A percentile compares a stretch with the other conserved stretches of the same genome.
Evolutionary conservation across 2,797 vertebrate species (phyloP).

Genomic region (Myripristis jacobus): DNA sequence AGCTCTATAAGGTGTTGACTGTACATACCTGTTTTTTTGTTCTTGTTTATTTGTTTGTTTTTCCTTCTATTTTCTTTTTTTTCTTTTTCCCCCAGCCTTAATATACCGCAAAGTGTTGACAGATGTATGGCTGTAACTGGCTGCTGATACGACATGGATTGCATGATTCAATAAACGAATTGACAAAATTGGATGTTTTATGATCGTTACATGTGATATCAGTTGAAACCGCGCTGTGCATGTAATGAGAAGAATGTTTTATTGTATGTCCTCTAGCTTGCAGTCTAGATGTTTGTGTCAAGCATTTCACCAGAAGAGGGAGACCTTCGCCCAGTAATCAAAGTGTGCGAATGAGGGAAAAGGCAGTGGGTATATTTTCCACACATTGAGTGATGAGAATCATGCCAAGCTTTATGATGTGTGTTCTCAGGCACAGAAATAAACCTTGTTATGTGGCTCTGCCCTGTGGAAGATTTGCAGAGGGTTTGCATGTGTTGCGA

Average conservation of each 20-base stretch:
- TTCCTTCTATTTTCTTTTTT: constrained; percentile 3
- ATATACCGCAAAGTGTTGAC: constrained; percentile 76
- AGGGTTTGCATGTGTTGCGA: not conserved
- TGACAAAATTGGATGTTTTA: constrained; percentile 40
- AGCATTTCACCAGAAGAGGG: constrained; percentile 67
- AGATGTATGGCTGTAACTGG: constrained; percentile 75
- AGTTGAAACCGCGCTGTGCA: not conserved
- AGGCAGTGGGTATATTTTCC: not conserved
- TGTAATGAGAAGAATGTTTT: not conserved
- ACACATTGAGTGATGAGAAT: not conserved
- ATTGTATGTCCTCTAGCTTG: not conserved
- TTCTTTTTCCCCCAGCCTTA: constrained; percentile 74
- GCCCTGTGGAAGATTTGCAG: not conserved
- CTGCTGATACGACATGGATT: constrained; percentile 77
- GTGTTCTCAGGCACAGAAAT: not conserved
- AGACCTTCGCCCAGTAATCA: constrained; percentile 54
- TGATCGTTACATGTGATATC: not conserved
- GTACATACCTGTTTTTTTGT: constrained; percentile 70
- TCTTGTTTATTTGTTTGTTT: no score
- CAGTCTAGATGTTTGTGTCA: not conserved
- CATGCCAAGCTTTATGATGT: not conserved
- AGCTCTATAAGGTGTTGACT: constrained; percentile 73
- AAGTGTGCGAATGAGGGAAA: not conserved
- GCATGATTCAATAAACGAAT: constrained; percentile 83
- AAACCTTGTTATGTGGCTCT: not conserved